Conservation (phyloP, 1,140 invertebrate species). For the Zaprionus africanus region DNA sequence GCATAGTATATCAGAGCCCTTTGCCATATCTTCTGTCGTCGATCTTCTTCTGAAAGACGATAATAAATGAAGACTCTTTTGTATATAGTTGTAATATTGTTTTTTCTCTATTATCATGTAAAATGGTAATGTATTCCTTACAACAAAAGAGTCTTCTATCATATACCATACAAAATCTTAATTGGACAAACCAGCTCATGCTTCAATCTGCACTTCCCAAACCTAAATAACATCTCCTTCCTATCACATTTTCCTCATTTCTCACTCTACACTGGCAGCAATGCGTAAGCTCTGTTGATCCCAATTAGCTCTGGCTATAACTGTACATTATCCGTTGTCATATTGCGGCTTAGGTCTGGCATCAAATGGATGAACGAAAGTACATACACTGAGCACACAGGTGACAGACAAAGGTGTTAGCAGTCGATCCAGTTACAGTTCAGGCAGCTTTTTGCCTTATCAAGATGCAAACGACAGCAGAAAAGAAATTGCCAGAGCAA, state of each 20-base stretch:
- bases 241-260: background rate
- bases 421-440: conserved; percentile 24
- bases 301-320: conserved; percentile 24
- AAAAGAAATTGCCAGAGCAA: conserved; percentile 9
- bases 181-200: background rate
- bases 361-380: conserved; percentile 2
- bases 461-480: conserved; percentile 38
- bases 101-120: no score
- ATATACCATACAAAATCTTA: background rate
- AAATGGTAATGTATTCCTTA: no score
- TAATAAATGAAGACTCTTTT: no score
- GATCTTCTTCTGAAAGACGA: no score
- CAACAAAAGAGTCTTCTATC: no score
- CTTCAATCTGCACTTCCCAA: background rate
- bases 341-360: conserved; percentile 21
- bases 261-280: background rate
- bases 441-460: conserved; percentile 16
- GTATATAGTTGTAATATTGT: no score
- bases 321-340: conserved; percentile 33
- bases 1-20: no score
- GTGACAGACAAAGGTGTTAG: conserved; percentile 25
- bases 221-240: background rate
- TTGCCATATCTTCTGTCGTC: no score
- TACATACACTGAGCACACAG: conserved; percentile 9
- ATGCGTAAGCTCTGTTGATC: conserved; percentile 16